A percentile compares a stretch with the other conserved stretches of the same genome.
Conservation (phyloP, 23 tunicate genomes). For the Styela clava region DNA sequence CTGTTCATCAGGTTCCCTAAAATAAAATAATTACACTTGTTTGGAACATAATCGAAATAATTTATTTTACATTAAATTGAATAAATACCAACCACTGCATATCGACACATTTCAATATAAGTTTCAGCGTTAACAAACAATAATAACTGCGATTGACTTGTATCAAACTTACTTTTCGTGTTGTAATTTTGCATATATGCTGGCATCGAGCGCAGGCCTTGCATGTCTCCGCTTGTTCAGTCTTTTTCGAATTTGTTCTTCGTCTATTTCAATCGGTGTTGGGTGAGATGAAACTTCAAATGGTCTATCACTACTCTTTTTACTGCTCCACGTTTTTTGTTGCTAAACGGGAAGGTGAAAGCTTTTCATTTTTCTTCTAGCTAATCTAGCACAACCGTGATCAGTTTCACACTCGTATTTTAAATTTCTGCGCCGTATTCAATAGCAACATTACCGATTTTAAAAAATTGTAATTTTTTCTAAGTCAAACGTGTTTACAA, state of each 20-base stretch:
- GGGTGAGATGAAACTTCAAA: slow-evolving; percentile 21
- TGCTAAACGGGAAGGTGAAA: slow-evolving; percentile 19
- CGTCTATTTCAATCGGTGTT: slow-evolving; percentile 59
- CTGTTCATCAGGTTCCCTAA: not conserved
- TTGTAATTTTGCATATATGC: not conserved
- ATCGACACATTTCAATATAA: too few species aligned
- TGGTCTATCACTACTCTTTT: slow-evolving; percentile 10
- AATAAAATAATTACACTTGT: not conserved
- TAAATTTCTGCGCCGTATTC: too few species aligned
- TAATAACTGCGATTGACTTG: too few species aligned
- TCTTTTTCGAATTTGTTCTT: slow-evolving; percentile 40
- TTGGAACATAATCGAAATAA: not conserved
- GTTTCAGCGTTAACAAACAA: too few species aligned
- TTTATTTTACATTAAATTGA: not conserved
- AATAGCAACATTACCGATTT: too few species aligned
- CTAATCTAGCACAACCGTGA: too few species aligned
- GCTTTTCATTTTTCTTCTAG: too few species aligned
- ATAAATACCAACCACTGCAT: too few species aligned
- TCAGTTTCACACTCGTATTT: too few species aligned
- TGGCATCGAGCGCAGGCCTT: not conserved
- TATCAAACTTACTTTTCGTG: slow-evolving; percentile 4
- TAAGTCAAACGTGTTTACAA: too few species aligned
- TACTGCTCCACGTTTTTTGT: slow-evolving; percentile 28
- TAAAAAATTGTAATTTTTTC: too few species aligned
- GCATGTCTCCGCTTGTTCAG: slow-evolving; percentile 36